Evolutionary conservation across 2,888 invertebrate genomes (phyloP), one percentile per base, ranked within the genome.

Genomic region (Lithophane ornitopus): DNA sequence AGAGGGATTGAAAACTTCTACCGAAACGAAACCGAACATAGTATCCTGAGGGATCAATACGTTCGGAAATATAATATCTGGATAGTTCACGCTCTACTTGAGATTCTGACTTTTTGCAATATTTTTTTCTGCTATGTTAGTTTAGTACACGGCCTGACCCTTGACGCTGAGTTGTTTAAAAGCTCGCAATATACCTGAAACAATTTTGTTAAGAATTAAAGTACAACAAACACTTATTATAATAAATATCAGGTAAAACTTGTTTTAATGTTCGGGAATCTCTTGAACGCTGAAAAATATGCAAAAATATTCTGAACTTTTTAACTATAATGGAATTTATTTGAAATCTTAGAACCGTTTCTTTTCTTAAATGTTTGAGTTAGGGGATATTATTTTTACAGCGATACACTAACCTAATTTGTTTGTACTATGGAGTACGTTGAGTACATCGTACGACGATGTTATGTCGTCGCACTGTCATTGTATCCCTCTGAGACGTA

Each of bases 1-100:
- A 93, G 93, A 96, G 96, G 96, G 96, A 95, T 96, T 95, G 95
- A 94, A 96, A 96, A 96, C 92, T 96, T 96, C 92, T 89, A 93
- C 93, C 92, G 95, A 94, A 95, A 94, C 94, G 95, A 94, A 95
- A 95, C 95, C 94, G 94, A 94, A 94, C 95, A 94, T 91, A 91
- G 85, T 87, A 93, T 95, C 96, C 95, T 94, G 49, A 70, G 95
- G 95, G 96, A 96, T 95, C 95, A 95, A 96, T 96, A 95, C 93
- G 93, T 95, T 94, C 90, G 90, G 91, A 95, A 95, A 96, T 95
- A 95, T 95, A 92, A 95, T 96, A 95, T 95, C 93, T 92, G 92
- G 92, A 94, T 94, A 93, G 93, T 94, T 95, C 90, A 89, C 90
- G 91, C 92, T 92, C 87, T 90, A 91, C 90, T 94, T 91, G 90